These are phyloP conservation scores for Myzus persicae DNA, from an alignment of 1,140 invertebrate species.

Conservation along the genomic window DNA sequence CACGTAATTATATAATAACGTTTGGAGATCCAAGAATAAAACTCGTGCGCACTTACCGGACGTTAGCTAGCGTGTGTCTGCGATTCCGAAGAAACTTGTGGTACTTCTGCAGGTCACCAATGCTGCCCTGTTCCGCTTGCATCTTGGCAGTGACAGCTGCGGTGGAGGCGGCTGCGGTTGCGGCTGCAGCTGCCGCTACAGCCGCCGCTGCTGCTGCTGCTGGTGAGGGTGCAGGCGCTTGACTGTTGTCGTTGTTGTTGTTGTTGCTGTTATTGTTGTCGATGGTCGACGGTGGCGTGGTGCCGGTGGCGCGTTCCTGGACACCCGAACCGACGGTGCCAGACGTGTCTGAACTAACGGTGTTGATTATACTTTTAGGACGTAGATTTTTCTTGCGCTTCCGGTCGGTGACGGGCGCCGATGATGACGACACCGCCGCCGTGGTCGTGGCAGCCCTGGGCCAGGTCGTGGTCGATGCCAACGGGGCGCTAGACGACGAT, in stretches of 20 bases:
- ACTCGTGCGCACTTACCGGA: constrained; percentile 74
- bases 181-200: constrained; percentile 53
- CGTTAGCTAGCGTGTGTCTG: constrained; percentile 84
- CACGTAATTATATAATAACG: no score
- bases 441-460: constrained; percentile 16
- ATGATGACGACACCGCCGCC: neutral
- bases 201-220: neutral
- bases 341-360: constrained; percentile 63
- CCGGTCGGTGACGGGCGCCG: constrained; percentile 33
- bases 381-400: constrained; percentile 64
- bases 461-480: neutral
- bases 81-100: constrained; percentile 84
- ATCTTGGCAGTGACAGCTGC: constrained; percentile 69
- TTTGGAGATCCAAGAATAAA: no score
- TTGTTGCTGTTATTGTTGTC: neutral
- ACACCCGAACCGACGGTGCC: constrained; percentile 63
- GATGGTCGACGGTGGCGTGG: no score
- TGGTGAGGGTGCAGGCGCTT: neutral
- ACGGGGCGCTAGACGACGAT: neutral
- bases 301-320: neutral
- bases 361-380: constrained; percentile 65
- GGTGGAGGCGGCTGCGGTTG: constrained; percentile 63
- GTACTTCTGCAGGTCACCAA: constrained; percentile 84
- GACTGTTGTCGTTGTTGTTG: neutral
- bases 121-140: constrained; percentile 88